These are phyloP conservation scores for Acipenser transmontanus DNA, from an alignment of 2,797 vertebrate species.

Conservation along the genomic window DNA sequence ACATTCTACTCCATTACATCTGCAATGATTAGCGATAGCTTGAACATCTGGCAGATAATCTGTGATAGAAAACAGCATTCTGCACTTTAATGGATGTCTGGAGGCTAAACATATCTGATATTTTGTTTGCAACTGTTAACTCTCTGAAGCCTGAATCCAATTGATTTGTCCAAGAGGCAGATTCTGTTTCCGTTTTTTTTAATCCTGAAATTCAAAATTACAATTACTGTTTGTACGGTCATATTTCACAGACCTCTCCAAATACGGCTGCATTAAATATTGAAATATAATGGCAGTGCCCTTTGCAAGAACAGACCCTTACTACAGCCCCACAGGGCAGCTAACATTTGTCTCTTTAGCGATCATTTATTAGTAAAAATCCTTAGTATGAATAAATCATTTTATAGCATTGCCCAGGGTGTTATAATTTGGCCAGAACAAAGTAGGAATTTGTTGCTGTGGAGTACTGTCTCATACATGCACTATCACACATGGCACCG, in stretches of 20 bases:
- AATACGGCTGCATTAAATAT: neutral
- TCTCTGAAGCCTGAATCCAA: slow-evolving; percentile 60
- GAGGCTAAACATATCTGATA: slow-evolving; percentile 80
- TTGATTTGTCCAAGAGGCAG: slow-evolving; percentile 28
- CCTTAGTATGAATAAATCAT: neutral
- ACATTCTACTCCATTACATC: slow-evolving; percentile 98
- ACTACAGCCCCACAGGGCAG: neutral
- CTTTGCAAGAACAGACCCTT: neutral
- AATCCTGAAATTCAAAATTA: slow-evolving; percentile 4
- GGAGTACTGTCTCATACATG: neutral
- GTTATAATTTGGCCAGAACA: neutral
- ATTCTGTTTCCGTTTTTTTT: slow-evolving; percentile 34
- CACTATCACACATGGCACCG: too few relatives aligned
- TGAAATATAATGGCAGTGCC: neutral
- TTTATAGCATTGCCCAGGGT: neutral
- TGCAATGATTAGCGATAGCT: slow-evolving; percentile 93
- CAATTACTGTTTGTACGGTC: slow-evolving; percentile 13
- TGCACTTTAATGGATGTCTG: slow-evolving; percentile 93
- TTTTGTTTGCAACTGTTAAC: slow-evolving; percentile 81
- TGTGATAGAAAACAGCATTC: slow-evolving; percentile 88
- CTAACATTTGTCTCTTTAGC: neutral
- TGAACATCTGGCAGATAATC: slow-evolving; percentile 96
- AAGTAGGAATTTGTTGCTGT: neutral
- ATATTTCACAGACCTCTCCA: slow-evolving; percentile 12
- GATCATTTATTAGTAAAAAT: slow-evolving; percentile 2